Base-by-base conservation (phyloP, 1,140 invertebrate genomes). In the Drosophila prosaltans region DNA sequence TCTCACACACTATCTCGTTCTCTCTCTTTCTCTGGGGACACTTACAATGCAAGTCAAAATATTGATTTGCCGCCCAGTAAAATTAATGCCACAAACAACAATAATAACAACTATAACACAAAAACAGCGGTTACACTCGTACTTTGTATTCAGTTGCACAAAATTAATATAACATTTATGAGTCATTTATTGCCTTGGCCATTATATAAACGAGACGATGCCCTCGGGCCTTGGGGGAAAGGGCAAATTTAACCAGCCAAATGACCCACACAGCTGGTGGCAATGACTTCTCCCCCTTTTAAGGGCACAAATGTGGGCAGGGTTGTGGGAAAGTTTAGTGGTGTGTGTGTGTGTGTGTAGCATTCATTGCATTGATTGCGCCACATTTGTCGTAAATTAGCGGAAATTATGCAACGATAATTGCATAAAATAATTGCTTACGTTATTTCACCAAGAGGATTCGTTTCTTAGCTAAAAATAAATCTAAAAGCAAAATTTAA, bases 341-440 rank as follows among this genome's bases (percentile, higher is more conserved):
- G 8, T 3, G 16, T 16, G 16, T 16, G 16, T 16, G 16, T 16
- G 16, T 16, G 16, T 16, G 16, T 16, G 10, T 26, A 24, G n/a
- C 7, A 51, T 8, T 51, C 30, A 67, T 58, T 81, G 81, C 81
- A 80, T 68, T 84, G 54, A 41, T 61, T 76, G 62, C 66, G 70
- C 55, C 58, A 77, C 73, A 80, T 80, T 79, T 75, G 68, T 69
- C 51, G 67, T 62, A 82, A 86, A 86, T 86, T 88, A 88, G 79
- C 83, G 72, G 75, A 86, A 79, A 79, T 86, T 88, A 82, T 86
- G 75, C 79, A 88, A 82, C 79, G 60, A 79, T 82, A 79, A 88
- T 88, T 48, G 72, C 76, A 66, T 71, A 32, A 61, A 65, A 57
- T 73, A 24, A 55, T 55, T 69, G 61, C 45, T 26, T 7, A 51